Evolutionary conservation across 2,797 vertebrate species (phyloP), one percentile per base, ranked within the genome.

Genomic region (Thamnophis elegans): DNA sequence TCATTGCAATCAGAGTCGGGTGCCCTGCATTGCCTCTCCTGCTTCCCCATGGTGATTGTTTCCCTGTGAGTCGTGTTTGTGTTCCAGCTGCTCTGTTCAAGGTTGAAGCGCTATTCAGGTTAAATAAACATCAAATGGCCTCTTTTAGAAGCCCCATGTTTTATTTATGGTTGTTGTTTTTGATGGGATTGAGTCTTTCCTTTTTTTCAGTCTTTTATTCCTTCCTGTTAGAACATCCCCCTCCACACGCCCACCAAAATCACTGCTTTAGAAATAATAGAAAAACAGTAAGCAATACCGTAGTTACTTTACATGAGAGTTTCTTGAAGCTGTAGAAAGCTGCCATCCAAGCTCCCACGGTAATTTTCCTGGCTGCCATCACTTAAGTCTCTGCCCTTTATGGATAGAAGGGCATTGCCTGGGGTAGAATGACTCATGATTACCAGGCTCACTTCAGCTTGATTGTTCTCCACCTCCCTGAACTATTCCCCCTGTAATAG

Each of bases 91-190:
- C 93, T 93, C 18, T n/a, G 18, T 85, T 94, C 90, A 94, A 95
- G 92, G 89, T 92, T 94, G 92, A 93, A 90, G 94, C 93, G 68
- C 32, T 95, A 95, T 95, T 97, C 95, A 89, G 91, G 86, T 93
- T 93, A 96, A 93, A 96, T 95, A 95, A 95, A 93, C 89, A 94
- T 96, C 93, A 95, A 90, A 87, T 78, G 73, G 47, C 94, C 92
- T 92, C 89, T 94, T 97, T 96, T 95, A 93, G 95, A 97, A 94
- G 90, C 82, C 59, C 95, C 94, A 95, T 96, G 91, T 94, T 97
- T 97, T 97, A 97, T 96, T 97, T 92, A 96, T 95, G 87, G 91
- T 93, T 95, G 94, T 96, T 97, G 90, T 96, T 96, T 96, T 92
- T 94, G 93, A 91, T 36, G 14, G 28, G 12, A 82, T 36, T 28